Base-by-base conservation (phyloP, 2,888 invertebrate species). In the Sphaerophoria taeniata region DNA sequence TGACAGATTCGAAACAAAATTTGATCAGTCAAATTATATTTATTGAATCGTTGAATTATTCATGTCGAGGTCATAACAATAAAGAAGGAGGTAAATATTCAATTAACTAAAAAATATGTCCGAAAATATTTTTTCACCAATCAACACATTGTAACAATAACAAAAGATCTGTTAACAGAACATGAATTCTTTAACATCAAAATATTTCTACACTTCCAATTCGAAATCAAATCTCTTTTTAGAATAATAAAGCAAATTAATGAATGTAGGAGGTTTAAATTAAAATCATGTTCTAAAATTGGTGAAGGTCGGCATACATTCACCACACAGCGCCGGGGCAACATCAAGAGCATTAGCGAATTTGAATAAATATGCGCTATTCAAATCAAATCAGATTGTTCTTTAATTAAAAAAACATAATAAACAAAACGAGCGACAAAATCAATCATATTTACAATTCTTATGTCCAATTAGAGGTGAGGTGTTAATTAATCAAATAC, bases 391-490 rank as follows among this genome's bases (percentile, higher is more conserved):
- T 49, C 7, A 16, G 60, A 65, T 49, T 14, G 16, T 60, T 31
- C n/a, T n/a, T 47, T 63, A 14, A 6, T 31, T 2, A 45, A 31
- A 43, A 12, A 49, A 34, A 7, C 45, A 0, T 31, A 12, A 31
- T 12, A 24, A 0, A 43, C 12, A 45, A 7, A 61, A 61, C 24
- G 7, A 12, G 34, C 47, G 33, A 63, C 11, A 36, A 31, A 76
- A 80, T 84, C 49, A 84, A 84, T 84, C 80, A 84, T 72, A 75
- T 69, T 67, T 60, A 53, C 60, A 74, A 80, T 80, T 79, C 71
- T 75, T 53, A 80, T 71, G 80, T 84, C 75, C 65, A 69, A 84
- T 83, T 84, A 84, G 71, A 67, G 55, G n/a, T 24, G 11, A 49
- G 65, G 71, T 74, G 71, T 75, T 80, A 76, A 84, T 84, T 75